A percentile compares a stretch with the other conserved stretches of the same genome.
Conservation (phyloP, 2,797 vertebrate genomes). For the Myotis pilosus region DNA sequence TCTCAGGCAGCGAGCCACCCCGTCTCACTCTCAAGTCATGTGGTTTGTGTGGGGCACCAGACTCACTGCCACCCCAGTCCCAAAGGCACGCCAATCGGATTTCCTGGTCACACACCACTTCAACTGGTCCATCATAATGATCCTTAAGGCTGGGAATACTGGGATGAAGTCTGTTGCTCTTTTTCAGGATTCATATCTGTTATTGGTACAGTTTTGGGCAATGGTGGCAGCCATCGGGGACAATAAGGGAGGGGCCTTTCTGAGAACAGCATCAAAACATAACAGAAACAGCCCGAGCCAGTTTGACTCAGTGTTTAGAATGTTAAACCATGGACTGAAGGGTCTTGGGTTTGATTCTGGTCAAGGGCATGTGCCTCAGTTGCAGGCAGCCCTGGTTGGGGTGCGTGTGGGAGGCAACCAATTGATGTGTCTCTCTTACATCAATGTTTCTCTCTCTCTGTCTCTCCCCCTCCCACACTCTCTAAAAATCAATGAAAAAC, state of each 20-base stretch:
- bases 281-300: neutral
- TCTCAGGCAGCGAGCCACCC: neutral
- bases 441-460: too few relatives aligned
- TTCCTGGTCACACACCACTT: neutral
- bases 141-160: neutral
- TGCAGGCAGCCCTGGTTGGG: too few relatives aligned
- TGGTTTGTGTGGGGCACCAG: neutral
- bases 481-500: too few relatives aligned
- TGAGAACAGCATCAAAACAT: neutral
- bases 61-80: neutral
- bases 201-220: neutral
- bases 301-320: too few relatives aligned
- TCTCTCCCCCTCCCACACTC: too few relatives aligned
- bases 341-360: too few relatives aligned
- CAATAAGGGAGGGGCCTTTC: neutral
- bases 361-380: too few relatives aligned
- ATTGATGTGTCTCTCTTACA: too few relatives aligned
- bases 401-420: too few relatives aligned
- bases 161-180: neutral
- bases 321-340: too few relatives aligned
- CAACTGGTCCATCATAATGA: neutral
- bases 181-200: neutral
- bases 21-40: neutral
- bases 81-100: neutral
- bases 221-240: neutral